Percentiles rank a stretch among this genome's conserved stretches.
Conservation (phyloP, 2,797 vertebrate genomes). For the Sarcoramphus papa region DNA sequence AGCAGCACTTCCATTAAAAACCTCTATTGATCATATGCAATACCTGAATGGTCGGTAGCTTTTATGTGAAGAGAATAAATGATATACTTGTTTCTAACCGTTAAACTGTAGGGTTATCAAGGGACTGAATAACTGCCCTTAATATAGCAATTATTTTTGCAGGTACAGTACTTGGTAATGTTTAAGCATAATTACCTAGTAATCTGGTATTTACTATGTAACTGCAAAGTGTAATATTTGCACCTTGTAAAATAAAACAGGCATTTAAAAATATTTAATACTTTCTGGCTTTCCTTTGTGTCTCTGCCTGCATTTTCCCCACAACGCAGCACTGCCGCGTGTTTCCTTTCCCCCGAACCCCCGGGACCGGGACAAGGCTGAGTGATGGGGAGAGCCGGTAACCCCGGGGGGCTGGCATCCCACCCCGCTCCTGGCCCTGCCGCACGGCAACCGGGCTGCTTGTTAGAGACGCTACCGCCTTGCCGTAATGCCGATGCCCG, state of each 20-base stretch:
- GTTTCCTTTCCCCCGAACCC: not conserved
- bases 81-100: conserved; percentile 40
- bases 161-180: conserved; percentile 9
- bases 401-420: not conserved
- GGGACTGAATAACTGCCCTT: conserved; percentile 55
- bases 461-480: not conserved
- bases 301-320: not conserved
- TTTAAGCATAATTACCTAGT: conserved; percentile 41
- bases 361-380: not conserved
- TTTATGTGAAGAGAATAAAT: conserved; percentile 49
- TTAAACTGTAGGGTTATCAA: conserved; percentile 59
- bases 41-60: conserved; percentile 9
- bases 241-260: conserved; percentile 55
- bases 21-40: conserved; percentile 15
- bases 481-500: accelerated
- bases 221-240: conserved; percentile 38
- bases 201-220: conserved; percentile 51
- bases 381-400: not conserved
- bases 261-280: conserved; percentile 6
- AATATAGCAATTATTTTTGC: conserved; percentile 51
- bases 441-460: not conserved
- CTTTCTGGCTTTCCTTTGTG: not conserved
- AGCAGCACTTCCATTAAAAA: conserved; percentile 9
- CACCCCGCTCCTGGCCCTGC: not conserved
- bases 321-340: not conserved